Evolutionary conservation across 2,888 invertebrate species (phyloP).

Genomic region (Palloptera scutellata): DNA sequence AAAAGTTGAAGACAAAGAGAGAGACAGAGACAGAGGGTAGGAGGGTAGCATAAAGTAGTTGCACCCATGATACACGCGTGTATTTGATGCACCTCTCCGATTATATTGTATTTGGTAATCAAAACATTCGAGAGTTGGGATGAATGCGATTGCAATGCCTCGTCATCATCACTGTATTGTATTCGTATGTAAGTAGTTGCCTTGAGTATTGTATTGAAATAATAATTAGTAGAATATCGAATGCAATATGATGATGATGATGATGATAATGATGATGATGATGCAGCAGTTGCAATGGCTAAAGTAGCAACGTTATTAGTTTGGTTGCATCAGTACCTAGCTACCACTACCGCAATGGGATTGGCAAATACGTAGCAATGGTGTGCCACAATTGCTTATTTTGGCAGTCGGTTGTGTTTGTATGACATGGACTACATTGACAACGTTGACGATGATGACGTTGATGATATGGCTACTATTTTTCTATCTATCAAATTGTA

Average conservation of each 20-base stretch:
- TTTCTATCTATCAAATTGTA: background rate
- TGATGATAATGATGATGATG: background rate
- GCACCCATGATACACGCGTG: background rate
- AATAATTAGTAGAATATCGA: slow-evolving; percentile 28
- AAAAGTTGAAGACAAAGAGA: background rate
- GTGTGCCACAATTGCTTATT: no score
- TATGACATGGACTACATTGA: no score
- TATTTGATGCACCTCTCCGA: slow-evolving; percentile 11
- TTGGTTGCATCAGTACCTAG: no score
- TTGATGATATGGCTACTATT: background rate
- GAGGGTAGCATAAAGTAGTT: no score
- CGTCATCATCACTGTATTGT: no score
- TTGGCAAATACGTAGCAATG: no score
- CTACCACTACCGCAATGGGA: no score
- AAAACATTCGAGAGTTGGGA: background rate
- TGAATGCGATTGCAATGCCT: slow-evolving; percentile 9
- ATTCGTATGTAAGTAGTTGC: background rate
- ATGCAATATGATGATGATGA: background rate
- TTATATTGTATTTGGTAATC: slow-evolving; percentile 11
- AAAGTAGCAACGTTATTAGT: background rate
- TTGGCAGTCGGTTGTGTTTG: no score
- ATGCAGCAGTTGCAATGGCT: background rate
- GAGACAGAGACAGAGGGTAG: background rate
- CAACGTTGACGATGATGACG: no score
- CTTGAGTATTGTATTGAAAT: slow-evolving; percentile 24